Conservation (phyloP, 2,113 vertebrate genomes). For the Diadophis punctatus region DNA sequence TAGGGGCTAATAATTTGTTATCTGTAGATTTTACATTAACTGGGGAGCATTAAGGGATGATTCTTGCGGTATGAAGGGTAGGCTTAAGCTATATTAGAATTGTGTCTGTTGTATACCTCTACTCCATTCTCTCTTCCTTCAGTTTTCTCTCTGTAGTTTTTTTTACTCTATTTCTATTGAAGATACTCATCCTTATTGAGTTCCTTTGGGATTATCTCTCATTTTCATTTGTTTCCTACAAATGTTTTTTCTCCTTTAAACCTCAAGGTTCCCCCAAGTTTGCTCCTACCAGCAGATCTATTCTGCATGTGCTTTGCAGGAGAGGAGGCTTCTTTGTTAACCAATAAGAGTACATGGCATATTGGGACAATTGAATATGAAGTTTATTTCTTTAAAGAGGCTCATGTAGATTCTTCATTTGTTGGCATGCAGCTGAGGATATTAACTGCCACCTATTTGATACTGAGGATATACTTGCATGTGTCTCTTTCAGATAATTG, state of each 20-base stretch:
- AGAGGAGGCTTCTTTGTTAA: not conserved
- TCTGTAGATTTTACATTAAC: not conserved
- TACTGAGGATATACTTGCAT: not conserved
- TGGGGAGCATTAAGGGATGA: not conserved
- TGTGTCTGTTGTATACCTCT: not conserved
- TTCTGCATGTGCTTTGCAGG: not conserved
- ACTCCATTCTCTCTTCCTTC: not conserved
- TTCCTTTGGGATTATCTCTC: too few species aligned
- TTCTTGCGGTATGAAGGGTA: not conserved
- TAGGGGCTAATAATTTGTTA: not conserved
- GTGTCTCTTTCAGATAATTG: constrained; percentile 73
- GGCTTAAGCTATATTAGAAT: not conserved
- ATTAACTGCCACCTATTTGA: not conserved
- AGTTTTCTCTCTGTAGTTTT: not conserved
- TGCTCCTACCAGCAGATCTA: not conserved
- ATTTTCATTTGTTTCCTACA: not conserved
- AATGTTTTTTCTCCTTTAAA: not conserved
- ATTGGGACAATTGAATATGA: not conserved
- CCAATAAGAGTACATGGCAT: not conserved
- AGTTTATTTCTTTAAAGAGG: not conserved
- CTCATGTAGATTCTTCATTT: not conserved
- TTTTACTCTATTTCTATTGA: not conserved
- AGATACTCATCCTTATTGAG: not conserved
- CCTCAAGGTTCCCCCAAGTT: not conserved
- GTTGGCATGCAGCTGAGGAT: not conserved